Percentiles rank a stretch among this genome's conserved stretches.
Conservation (phyloP, 2,888 invertebrate genomes). For the Lochmaea capreae region DNA sequence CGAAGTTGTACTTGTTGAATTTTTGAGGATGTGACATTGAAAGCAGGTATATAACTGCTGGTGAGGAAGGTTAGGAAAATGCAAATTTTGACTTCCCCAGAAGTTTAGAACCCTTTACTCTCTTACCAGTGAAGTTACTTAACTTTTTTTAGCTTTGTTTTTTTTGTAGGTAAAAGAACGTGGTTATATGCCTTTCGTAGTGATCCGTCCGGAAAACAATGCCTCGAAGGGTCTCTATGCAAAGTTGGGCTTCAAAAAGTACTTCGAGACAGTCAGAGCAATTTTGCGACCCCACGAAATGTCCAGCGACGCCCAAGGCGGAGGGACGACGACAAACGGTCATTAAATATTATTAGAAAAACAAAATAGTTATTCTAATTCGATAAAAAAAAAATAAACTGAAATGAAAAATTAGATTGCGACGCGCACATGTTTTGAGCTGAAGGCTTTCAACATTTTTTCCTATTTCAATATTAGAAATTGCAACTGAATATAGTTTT, state of each 20-base stretch:
- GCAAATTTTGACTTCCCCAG: too few species aligned
- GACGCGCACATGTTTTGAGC: conserved; percentile 41
- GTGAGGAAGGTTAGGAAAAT: too few species aligned
- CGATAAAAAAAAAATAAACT: conserved; percentile 15
- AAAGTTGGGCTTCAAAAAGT: conserved; percentile 84
- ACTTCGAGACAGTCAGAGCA: conserved; percentile 84
- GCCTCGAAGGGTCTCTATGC: conserved; percentile 86
- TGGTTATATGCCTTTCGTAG: conserved; percentile 86
- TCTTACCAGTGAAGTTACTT: too few species aligned
- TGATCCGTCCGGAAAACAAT: conserved; percentile 88
- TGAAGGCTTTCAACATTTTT: conserved; percentile 39
- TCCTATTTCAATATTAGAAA: conserved; percentile 26
- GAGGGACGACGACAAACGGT: conserved; percentile 43
- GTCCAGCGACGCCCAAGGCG: conserved; percentile 55
- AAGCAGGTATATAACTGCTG: too few species aligned
- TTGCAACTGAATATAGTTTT: conserved; percentile 23
- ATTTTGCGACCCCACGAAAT: conserved; percentile 74
- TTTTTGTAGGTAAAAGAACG: conserved; percentile 57
- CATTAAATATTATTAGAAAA: conserved; percentile 25
- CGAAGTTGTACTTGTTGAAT: too few species aligned
- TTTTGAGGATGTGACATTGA: too few species aligned
- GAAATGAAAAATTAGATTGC: conserved; percentile 33
- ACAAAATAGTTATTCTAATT: conserved; percentile 14
- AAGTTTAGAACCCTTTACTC: too few species aligned
- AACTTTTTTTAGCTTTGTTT: not conserved